Evolutionary conservation across 2,888 invertebrate genomes (phyloP), one percentile per base, ranked within the genome.

Genomic region (Cosmia trapezina): DNA sequence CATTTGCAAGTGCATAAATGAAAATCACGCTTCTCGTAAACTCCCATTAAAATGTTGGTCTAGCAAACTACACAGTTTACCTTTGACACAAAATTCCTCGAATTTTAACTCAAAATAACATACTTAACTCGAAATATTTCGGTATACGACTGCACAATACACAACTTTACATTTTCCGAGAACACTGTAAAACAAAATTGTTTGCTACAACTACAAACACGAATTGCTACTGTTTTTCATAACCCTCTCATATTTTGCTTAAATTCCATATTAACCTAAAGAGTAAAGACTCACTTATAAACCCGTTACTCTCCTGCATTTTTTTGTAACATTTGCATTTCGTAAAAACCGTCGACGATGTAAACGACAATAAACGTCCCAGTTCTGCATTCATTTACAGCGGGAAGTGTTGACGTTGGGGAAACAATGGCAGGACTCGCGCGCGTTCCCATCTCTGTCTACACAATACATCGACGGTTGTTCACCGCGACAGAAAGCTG

Each of bases 361-460:
- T 89, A 88, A 88, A 84, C 88, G 89, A 91, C 91, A 91, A 91
- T 91, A 89, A 88, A 84, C 89, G 90, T 86, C 87, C 89, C 82
- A 85, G 85, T 92, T 90, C 86, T 87, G 89, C 90, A 89, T 91
- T 91, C 90, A 91, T 92, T 91, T 91, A 89, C 89, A 87, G 80
- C 85, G 86, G 89, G 88, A 92, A 93, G 91, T 91, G 92, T 91
- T 91, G 92, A 91, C 93, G 90, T 87, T 84, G 75, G 81, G 71
- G 80, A 89, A 88, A 93, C 93, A 93, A 93, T 88, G 75, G 81
- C 83, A 93, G 93, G 92, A 92, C 91, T 89, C 73, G 51, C 54
- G 78, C 75, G 76, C 85, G 86, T 88, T 86, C 83, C 84, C 86
- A 85, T 87, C 89, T 86, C 86, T 66, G 56, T 62, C 80, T 80